Percentiles rank a stretch among this genome's conserved stretches.
Conservation (phyloP, 1,140 invertebrate genomes). For the Scaptomyza graminum region DNA sequence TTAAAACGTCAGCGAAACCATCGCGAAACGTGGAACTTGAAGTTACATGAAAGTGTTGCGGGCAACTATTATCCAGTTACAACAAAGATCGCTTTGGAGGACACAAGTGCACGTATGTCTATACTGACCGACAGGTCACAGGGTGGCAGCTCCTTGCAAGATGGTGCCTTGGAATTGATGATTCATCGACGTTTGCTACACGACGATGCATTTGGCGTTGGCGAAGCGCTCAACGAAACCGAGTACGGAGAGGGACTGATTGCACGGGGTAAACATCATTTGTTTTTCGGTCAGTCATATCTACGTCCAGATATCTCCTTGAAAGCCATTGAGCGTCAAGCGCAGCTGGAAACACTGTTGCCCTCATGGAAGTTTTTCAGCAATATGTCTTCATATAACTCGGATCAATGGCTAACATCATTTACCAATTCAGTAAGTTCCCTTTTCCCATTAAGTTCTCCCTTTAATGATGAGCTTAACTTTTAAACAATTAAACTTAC, state of each 20-base stretch:
- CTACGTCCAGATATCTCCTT: conserved; percentile 67
- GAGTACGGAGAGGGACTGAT: conserved; percentile 91
- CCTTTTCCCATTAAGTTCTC: background rate
- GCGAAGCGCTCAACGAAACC: conserved; percentile 95
- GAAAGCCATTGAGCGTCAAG: conserved; percentile 60
- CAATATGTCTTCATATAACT: conserved; percentile 52
- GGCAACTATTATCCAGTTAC: conserved; percentile 98
- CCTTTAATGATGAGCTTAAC: background rate
- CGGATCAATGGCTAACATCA: conserved; percentile 53
- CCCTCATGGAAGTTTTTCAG: conserved; percentile 81
- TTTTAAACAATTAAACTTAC: background rate
- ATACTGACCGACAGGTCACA: conserved; percentile 94
- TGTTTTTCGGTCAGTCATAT: conserved; percentile 85
- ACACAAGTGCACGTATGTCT: conserved; percentile 85
- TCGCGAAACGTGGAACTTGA: conserved; percentile 85
- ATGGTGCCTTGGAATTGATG: conserved; percentile 92
- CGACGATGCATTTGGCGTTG: conserved; percentile 98
- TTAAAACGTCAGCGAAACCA: conserved; percentile 90
- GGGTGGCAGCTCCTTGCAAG: conserved; percentile 92
- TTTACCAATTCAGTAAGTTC: conserved; percentile 70
- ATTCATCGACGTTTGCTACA: conserved; percentile 92
- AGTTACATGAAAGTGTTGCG: conserved; percentile 75
- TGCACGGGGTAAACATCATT: conserved; percentile 89
- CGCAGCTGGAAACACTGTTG: conserved; percentile 63
- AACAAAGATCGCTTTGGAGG: conserved; percentile 89